phyloP scores from a whole-genome alignment of 2,113 vertebrate genomes.

The Apodemus speciosus region DNA sequence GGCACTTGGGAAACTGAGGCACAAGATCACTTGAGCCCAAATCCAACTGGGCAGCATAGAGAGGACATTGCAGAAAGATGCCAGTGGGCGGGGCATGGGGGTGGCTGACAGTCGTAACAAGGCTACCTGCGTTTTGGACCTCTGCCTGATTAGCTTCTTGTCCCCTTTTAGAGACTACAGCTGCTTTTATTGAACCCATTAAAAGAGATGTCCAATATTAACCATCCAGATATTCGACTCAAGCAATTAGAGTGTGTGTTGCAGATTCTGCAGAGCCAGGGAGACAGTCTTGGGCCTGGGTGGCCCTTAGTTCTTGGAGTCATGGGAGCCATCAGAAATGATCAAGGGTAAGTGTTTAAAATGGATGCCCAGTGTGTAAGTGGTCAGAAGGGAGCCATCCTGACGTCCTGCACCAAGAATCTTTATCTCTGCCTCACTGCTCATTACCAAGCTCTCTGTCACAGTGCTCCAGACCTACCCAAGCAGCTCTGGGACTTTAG shows the following conservation, averaged over 20 bases:
- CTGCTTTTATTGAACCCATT: slow-evolving; percentile 95
- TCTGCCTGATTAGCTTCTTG: slow-evolving; percentile 65
- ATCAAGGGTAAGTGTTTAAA: slow-evolving; percentile 94
- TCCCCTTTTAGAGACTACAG: slow-evolving; percentile 91
- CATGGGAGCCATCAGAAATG: slow-evolving; percentile 98
- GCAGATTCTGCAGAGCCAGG: slow-evolving; percentile 98
- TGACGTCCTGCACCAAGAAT: not conserved
- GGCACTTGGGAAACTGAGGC: not conserved
- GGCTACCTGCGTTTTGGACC: not conserved
- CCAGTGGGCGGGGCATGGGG: no score
- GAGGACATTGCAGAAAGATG: not conserved
- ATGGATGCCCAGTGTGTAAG: not conserved
- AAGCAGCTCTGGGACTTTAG: not conserved
- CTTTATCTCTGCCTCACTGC: slow-evolving; percentile 16
- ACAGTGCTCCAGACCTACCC: not conserved
- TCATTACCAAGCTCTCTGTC: not conserved
- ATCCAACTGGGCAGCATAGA: not conserved
- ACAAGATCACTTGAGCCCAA: not conserved
- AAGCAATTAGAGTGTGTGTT: slow-evolving; percentile 98
- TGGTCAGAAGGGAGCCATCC: not conserved
- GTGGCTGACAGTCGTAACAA: not conserved
- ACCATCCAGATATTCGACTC: slow-evolving; percentile 96
- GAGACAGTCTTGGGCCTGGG: slow-evolving; percentile 96
- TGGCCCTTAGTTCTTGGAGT: slow-evolving; percentile 98
- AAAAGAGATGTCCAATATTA: slow-evolving; percentile 95